Conservation (phyloP, 1,140 invertebrate genomes). For the Brachionus sp. region DNA sequence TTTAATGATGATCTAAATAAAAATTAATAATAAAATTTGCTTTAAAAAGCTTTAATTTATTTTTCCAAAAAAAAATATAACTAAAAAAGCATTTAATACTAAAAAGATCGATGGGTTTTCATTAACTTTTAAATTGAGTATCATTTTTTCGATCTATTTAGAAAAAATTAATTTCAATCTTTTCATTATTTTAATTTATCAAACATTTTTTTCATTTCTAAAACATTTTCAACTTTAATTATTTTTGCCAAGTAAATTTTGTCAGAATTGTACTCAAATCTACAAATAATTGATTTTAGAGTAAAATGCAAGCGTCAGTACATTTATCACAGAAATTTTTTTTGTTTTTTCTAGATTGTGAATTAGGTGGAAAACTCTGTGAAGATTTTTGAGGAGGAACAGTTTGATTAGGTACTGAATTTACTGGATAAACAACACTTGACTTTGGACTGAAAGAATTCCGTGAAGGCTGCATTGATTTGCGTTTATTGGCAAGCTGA, state of each 20-base stretch:
- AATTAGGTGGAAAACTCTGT: not conserved
- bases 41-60: too few relatives aligned
- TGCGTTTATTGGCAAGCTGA: not conserved
- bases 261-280: not conserved
- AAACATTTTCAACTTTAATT: too few relatives aligned
- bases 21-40: too few relatives aligned
- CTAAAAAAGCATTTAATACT: too few relatives aligned
- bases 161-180: too few relatives aligned
- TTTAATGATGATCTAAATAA: too few relatives aligned
- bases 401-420: not conserved
- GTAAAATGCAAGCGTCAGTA: not conserved
- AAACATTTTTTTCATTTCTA: too few relatives aligned
- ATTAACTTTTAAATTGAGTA: too few relatives aligned
- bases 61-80: too few relatives aligned
- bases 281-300: not conserved
- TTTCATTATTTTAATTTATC: too few relatives aligned
- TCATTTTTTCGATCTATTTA: too few relatives aligned
- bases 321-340: slow-evolving; percentile 1
- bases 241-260: not conserved
- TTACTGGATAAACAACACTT: not conserved
- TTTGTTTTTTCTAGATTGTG: not conserved
- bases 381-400: not conserved
- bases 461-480: not conserved
- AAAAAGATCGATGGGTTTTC: too few relatives aligned
- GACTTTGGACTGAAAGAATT: not conserved